These are phyloP conservation scores for Arctia plantaginis DNA, from an alignment of 2,888 invertebrate genomes.

Conservation along the genomic window DNA sequence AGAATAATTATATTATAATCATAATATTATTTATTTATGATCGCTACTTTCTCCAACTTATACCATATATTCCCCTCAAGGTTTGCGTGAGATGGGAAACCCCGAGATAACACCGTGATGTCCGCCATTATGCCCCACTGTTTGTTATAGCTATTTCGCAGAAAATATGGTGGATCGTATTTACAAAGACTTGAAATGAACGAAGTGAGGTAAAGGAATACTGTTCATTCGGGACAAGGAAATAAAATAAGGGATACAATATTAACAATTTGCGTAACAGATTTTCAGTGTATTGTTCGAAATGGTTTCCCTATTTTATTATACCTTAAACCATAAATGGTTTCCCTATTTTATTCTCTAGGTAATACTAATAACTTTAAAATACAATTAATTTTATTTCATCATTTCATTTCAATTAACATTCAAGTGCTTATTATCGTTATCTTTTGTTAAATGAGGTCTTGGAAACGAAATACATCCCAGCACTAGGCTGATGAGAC, in stretches of 20 bases:
- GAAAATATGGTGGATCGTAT: slow-evolving; percentile 19
- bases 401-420: no score
- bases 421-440: no score
- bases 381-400: not conserved
- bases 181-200: slow-evolving; percentile 12
- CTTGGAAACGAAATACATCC: no score
- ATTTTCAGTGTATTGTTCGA: not conserved
- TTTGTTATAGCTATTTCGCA: slow-evolving; percentile 35
- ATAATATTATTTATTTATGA: not conserved
- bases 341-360: no score
- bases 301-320: not conserved
- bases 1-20: not conserved
- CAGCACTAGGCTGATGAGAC: no score
- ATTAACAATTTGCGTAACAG: not conserved
- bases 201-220: not conserved
- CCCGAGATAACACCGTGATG: slow-evolving; percentile 48
- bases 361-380: no score
- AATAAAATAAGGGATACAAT: slow-evolving; percentile 1
- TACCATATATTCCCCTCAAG: slow-evolving; percentile 40
- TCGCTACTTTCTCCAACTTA: slow-evolving; percentile 18
- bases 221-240: not conserved
- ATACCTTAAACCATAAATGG: no score
- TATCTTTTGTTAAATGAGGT: no score
- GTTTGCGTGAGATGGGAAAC: slow-evolving; percentile 44
- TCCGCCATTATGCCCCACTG: slow-evolving; percentile 27